Evolutionary conservation across 2,888 invertebrate species (phyloP).

Genomic region (Ceriagrion tenellum): DNA sequence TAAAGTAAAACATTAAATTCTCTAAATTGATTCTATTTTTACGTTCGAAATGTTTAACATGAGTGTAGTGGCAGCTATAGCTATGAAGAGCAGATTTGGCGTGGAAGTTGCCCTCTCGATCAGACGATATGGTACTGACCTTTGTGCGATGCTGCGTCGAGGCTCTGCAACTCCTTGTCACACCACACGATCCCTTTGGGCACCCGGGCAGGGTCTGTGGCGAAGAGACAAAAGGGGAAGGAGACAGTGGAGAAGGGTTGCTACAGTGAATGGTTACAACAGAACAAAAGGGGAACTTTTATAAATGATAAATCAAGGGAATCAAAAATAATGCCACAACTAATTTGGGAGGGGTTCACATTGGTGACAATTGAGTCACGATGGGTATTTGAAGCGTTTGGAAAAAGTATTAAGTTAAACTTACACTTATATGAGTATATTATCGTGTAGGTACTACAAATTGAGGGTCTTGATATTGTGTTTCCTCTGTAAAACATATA

Average conservation of each 20-base stretch:
- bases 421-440: too few species aligned
- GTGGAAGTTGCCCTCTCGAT: neutral
- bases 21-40: too few species aligned
- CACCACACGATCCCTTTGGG: slow-evolving; percentile 55
- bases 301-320: neutral
- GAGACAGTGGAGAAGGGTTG: slow-evolving; percentile 14
- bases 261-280: slow-evolving; percentile 41
- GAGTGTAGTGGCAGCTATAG: too few species aligned
- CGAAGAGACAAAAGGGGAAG: neutral
- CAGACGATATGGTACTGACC: slow-evolving; percentile 31
- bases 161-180: slow-evolving; percentile 56
- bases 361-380: neutral
- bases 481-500: too few species aligned
- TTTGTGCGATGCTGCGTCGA: slow-evolving; percentile 54
- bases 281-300: neutral
- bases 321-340: neutral
- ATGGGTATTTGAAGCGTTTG: neutral
- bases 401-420: neutral
- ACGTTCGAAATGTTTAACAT: too few species aligned
- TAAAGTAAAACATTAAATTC: too few species aligned
- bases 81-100: too few species aligned
- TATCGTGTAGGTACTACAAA: too few species aligned
- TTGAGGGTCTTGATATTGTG: too few species aligned
- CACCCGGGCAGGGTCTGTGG: slow-evolving; percentile 30
- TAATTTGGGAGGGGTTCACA: neutral